These are phyloP conservation scores for Homalodisca vitripennis DNA, from an alignment of 1,140 invertebrate genomes.

Conservation along the genomic window DNA sequence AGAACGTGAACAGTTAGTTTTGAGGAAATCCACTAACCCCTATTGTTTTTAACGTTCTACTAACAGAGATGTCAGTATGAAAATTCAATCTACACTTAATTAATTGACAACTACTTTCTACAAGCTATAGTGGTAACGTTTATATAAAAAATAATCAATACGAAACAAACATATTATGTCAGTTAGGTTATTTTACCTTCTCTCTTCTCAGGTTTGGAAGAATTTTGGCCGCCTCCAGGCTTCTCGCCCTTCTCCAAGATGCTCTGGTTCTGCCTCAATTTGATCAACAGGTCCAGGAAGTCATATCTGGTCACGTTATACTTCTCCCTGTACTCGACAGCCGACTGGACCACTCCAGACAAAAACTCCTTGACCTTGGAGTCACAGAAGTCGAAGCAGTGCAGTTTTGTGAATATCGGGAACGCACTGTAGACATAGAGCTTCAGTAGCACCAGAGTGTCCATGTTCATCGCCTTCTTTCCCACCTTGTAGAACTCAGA, in stretches of 20 bases:
- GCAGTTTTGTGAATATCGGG: not conserved
- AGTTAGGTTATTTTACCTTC: not conserved
- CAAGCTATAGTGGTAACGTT: too few species aligned
- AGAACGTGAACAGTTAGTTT: too few species aligned
- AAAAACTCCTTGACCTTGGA: not conserved
- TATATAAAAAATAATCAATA: not conserved
- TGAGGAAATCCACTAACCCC: too few species aligned
- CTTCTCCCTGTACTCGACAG: slow-evolving; percentile 1
- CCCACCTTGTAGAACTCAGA: slow-evolving; percentile 51
- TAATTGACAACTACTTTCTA: too few species aligned
- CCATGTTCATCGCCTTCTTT: not conserved
- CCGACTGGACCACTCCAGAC: not conserved
- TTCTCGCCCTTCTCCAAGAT: not conserved
- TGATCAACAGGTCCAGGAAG: slow-evolving; percentile 23
- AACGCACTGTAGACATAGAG: not conserved
- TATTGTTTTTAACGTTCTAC: too few species aligned
- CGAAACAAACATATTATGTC: not conserved
- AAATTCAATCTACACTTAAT: too few species aligned
- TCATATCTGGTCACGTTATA: not conserved
- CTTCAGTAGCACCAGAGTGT: not conserved
- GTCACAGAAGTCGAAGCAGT: not conserved
- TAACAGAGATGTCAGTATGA: too few species aligned
- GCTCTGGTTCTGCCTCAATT: slow-evolving; percentile 6
- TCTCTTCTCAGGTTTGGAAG: not conserved
- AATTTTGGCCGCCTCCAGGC: not conserved